These are phyloP conservation scores for Rhagonycha lutea DNA, from an alignment of 2,888 invertebrate species.

Conservation along the genomic window DNA sequence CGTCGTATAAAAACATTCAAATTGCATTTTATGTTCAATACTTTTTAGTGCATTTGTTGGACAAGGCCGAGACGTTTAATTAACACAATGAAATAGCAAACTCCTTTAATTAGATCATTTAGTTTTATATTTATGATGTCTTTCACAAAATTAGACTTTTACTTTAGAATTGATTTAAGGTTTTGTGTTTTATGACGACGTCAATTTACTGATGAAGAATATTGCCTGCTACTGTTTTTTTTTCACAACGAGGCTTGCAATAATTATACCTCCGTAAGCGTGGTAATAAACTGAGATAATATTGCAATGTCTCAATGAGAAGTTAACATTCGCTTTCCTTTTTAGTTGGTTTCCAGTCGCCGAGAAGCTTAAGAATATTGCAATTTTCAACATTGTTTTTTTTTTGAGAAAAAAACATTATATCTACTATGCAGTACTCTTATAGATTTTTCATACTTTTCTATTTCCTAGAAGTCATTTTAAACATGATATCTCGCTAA, in stretches of 20 bases:
- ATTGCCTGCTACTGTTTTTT: not conserved
- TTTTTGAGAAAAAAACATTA: not conserved
- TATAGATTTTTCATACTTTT: not conserved
- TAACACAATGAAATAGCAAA: slow-evolving; percentile 7
- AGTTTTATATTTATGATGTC: not conserved
- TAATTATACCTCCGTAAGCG: not conserved
- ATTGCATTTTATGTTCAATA: not conserved
- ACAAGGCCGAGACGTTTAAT: slow-evolving; percentile 10
- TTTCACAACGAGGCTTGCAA: not conserved
- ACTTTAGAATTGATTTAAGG: not conserved
- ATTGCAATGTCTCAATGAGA: not conserved
- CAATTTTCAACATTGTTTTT: too few relatives aligned
- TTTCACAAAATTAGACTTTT: not conserved
- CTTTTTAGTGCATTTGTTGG: not conserved
- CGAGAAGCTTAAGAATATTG: too few relatives aligned
- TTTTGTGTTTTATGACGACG: not conserved
- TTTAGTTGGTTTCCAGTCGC: not conserved
- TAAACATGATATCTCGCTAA: not conserved
- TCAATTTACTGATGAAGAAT: not conserved
- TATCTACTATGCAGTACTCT: not conserved
- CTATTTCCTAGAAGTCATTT: not conserved
- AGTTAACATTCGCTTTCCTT: not conserved
- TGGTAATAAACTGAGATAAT: too few relatives aligned
- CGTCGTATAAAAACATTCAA: not conserved
- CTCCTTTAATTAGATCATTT: slow-evolving; percentile 11